A percentile compares a stretch with the other conserved stretches of the same genome.
phyloP scores from a whole-genome alignment of 2,888 invertebrate species.

The Philaethria dido region DNA sequence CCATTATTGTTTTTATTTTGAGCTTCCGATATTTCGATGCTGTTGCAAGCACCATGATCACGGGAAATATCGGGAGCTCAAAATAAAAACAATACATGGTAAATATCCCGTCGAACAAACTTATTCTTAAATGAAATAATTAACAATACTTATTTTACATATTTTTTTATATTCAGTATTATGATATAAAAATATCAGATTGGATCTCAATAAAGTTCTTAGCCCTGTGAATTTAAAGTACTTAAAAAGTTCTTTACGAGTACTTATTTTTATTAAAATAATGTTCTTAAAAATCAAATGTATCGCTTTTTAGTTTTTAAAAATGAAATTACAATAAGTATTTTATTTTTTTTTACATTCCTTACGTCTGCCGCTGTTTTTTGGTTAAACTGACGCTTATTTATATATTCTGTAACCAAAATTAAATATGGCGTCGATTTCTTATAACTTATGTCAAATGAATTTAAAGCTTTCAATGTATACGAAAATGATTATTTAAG shows the following conservation, averaged over 20 bases:
- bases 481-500: background rate
- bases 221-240: constrained; percentile 15
- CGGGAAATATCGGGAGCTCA: too few species aligned
- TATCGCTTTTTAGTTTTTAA: background rate
- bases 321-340: constrained; percentile 15
- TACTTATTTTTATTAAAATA: constrained; percentile 1
- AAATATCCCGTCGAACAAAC: too few species aligned
- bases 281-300: background rate
- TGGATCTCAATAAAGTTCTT: constrained; percentile 3
- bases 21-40: too few species aligned
- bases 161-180: constrained; percentile 13
- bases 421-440: constrained; percentile 7
- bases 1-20: too few species aligned
- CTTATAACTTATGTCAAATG: background rate
- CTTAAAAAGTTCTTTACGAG: constrained; percentile 8
- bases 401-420: background rate
- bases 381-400: background rate
- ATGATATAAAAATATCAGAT: background rate
- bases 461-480: too few species aligned
- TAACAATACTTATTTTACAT: background rate
- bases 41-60: too few species aligned
- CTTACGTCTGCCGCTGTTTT: background rate
- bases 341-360: constrained; percentile 14
- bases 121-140: background rate
- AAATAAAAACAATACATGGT: too few species aligned